Conservation (phyloP, 2,113 vertebrate genomes). For the Chaetodon trifascialis region DNA sequence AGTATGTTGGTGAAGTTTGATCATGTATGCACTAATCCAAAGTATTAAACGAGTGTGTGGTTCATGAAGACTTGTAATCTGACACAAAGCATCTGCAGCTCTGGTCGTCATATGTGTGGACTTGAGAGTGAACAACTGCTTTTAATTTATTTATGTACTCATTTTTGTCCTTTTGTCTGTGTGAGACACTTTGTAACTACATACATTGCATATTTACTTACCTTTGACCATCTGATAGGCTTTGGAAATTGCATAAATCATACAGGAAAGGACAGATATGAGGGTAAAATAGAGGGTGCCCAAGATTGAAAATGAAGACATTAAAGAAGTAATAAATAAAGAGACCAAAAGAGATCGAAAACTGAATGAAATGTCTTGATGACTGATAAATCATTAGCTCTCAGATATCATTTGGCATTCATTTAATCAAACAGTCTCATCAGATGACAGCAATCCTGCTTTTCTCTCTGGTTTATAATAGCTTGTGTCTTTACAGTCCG, state of each 20-base stretch:
- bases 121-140: background rate
- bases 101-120: background rate
- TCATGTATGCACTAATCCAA: slow-evolving; percentile 36
- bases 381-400: background rate
- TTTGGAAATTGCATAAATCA: background rate
- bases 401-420: slow-evolving; percentile 1
- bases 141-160: too few species aligned
- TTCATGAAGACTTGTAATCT: slow-evolving; percentile 40
- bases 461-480: background rate
- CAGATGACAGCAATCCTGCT: background rate
- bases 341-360: background rate
- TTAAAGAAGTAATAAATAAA: background rate
- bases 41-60: slow-evolving; percentile 52
- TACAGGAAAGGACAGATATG: background rate
- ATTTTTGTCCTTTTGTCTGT: too few species aligned
- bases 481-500: background rate
- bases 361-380: background rate
- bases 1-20: slow-evolving; percentile 14
- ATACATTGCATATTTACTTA: background rate
- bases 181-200: too few species aligned
- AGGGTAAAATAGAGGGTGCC: background rate
- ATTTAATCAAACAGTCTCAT: background rate
- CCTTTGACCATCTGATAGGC: background rate
- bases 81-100: background rate
- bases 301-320: background rate